Conservation (phyloP, 2,797 vertebrate genomes). For the Tarsius wallacei region DNA sequence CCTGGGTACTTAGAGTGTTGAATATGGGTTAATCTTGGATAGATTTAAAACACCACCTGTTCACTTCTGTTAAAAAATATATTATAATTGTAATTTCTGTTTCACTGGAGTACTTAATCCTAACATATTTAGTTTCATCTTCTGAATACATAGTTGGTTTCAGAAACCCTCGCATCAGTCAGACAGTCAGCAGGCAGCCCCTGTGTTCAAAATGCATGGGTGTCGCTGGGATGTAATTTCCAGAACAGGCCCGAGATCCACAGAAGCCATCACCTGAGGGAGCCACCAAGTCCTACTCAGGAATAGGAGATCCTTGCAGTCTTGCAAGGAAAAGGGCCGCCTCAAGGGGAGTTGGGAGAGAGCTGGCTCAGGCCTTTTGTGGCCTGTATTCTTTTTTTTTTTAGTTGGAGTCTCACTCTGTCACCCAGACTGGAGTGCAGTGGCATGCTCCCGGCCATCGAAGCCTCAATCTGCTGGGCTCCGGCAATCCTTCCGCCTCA, state of each 20-base stretch:
- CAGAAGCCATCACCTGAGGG: background rate
- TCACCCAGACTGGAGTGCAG: too few relatives aligned
- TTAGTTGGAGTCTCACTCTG: too few relatives aligned
- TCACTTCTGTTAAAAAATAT: slow-evolving; percentile 76
- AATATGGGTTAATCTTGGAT: slow-evolving; percentile 88
- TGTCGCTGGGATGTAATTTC: background rate
- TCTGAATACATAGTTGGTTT: slow-evolving; percentile 71
- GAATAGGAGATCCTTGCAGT: fast-evolving
- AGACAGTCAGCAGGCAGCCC: background rate
- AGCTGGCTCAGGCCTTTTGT: background rate
- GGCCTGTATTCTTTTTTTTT: too few relatives aligned
- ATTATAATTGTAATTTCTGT: slow-evolving; percentile 81
- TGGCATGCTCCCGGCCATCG: too few relatives aligned
- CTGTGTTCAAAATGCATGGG: background rate
- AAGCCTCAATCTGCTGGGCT: too few relatives aligned
- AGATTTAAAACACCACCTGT: slow-evolving; percentile 91
- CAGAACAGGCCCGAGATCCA: background rate
- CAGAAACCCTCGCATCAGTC: background rate
- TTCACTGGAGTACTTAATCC: slow-evolving; percentile 78
- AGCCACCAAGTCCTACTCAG: fast-evolving
- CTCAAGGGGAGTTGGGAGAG: fast-evolving
- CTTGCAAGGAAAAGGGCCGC: background rate
- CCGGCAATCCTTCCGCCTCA: too few relatives aligned
- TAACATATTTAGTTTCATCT: slow-evolving; percentile 59
- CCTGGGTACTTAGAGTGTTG: slow-evolving; percentile 81